Conservation (phyloP, 2,113 vertebrate genomes). For the Anhinga anhinga region DNA sequence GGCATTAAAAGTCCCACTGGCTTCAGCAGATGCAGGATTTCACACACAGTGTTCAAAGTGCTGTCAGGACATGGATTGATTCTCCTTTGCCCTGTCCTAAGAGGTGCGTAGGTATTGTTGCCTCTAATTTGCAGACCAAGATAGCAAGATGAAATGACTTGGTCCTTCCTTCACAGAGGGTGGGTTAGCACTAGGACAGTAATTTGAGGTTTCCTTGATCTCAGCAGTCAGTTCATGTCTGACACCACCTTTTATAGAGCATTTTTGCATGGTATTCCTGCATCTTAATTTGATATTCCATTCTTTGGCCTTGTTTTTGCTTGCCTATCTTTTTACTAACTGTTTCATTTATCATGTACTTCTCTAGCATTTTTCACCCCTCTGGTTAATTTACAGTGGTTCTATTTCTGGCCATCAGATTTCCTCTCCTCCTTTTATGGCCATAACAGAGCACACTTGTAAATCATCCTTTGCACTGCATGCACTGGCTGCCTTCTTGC, state of each 20-base stretch:
- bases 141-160: neutral
- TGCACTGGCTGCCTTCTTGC: conserved; percentile 1
- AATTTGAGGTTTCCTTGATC: neutral
- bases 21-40: neutral
- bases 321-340: neutral
- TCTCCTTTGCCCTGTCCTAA: neutral
- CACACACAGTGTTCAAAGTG: accelerated
- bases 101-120: neutral
- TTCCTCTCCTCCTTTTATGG: conserved; percentile 60
- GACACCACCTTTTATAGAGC: neutral
- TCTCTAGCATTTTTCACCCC: neutral
- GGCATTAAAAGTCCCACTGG: neutral
- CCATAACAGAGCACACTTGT: neutral
- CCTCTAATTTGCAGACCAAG: neutral
- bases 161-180: neutral
- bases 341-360: neutral
- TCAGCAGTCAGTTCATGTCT: neutral
- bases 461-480: neutral
- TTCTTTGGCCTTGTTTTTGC: conserved; percentile 6
- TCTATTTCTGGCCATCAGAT: conserved; percentile 52
- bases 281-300: neutral
- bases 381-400: neutral
- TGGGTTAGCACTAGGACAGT: neutral
- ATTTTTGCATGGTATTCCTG: neutral
- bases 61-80: neutral